These are phyloP conservation scores for Formica aserva DNA, from an alignment of 2,888 invertebrate species.

Conservation along the genomic window DNA sequence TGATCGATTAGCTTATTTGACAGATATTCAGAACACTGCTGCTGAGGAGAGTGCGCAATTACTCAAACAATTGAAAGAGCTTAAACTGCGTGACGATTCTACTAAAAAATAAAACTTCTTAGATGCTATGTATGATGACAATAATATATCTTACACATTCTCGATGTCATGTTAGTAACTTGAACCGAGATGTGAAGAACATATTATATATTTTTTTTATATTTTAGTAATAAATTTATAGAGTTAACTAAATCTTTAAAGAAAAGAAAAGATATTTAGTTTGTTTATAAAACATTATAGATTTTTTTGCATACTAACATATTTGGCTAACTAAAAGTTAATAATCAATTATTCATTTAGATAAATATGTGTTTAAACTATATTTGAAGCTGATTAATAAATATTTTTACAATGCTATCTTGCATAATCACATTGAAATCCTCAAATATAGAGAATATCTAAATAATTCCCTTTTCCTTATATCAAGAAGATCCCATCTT, in stretches of 20 bases:
- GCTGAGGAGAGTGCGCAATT: slow-evolving; percentile 18
- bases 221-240: neutral
- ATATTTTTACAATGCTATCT: neutral
- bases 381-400: neutral
- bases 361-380: neutral
- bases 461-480: no score
- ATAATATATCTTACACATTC: neutral
- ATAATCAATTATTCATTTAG: neutral
- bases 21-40: slow-evolving; percentile 2
- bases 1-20: slow-evolving; percentile 14
- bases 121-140: neutral
- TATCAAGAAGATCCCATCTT: neutral
- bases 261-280: neutral
- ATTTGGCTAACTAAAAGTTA: neutral
- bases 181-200: neutral
- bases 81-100: neutral
- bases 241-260: neutral
- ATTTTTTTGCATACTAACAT: neutral
- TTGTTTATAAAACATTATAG: neutral
- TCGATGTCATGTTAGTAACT: neutral
- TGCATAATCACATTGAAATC: neutral
- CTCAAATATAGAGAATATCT: neutral
- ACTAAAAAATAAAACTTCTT: slow-evolving; percentile 19
- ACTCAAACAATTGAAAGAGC: neutral
- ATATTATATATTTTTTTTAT: neutral